Percentiles rank a stretch among this genome's conserved stretches.
These are phyloP conservation scores for Panopea generosa DNA, from an alignment of 2,888 invertebrate species.

Conservation along the genomic window DNA sequence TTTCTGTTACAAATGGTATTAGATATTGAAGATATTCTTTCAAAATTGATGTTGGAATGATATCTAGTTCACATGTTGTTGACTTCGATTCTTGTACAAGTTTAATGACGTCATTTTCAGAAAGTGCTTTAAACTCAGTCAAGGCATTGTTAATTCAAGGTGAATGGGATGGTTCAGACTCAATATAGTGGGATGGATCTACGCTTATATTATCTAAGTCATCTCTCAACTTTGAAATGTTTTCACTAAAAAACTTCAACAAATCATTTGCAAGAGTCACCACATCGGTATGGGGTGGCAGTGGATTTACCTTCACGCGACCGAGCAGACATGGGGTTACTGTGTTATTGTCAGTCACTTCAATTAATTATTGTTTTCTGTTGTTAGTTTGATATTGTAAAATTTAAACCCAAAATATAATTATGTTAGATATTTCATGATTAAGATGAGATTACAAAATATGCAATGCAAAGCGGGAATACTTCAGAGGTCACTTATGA, in stretches of 20 bases:
- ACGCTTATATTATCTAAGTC: background rate
- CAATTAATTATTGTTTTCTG: no score
- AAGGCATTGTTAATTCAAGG: no score
- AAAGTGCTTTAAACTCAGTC: background rate
- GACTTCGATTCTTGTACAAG: constrained; percentile 15
- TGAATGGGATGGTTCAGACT: no score
- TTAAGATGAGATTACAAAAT: no score
- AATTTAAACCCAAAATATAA: no score
- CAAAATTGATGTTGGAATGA: constrained; percentile 32
- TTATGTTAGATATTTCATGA: no score
- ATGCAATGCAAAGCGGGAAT: no score
- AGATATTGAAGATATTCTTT: constrained; percentile 16
- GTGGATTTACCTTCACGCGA: constrained; percentile 23
- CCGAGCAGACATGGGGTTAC: constrained; percentile 19
- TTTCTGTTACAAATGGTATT: constrained; percentile 25
- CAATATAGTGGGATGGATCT: no score
- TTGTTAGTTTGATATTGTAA: no score
- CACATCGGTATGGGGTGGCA: constrained; percentile 5
- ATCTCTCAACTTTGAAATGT: constrained; percentile 16
- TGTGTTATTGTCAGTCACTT: no score
- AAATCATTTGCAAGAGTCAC: no score
- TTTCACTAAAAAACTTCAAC: background rate
- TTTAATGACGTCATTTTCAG: constrained; percentile 9
- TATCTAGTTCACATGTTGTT: constrained; percentile 30
- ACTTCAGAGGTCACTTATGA: no score